Conservation (phyloP, 2,888 invertebrate genomes). For the Brassicogethes aeneus region DNA sequence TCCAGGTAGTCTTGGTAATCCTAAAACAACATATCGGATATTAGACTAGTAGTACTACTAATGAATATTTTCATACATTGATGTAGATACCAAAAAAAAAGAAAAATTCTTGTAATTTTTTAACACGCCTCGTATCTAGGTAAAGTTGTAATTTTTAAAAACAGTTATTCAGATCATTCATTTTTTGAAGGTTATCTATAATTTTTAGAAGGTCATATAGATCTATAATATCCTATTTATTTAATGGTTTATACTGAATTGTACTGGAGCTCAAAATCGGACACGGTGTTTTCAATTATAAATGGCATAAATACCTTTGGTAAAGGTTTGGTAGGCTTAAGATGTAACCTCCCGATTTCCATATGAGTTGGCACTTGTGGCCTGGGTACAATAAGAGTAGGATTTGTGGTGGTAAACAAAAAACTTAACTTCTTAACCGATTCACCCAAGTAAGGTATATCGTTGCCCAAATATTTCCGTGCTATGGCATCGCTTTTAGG, state of each 20-base stretch:
- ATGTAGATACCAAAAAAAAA: constrained; percentile 27
- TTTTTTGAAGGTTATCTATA: too few species aligned
- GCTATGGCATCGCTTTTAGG: constrained; percentile 26
- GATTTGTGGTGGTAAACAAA: constrained; percentile 30
- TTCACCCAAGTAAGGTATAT: constrained; percentile 30
- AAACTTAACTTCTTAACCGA: constrained; percentile 31
- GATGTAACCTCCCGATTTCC: constrained; percentile 28
- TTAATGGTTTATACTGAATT: too few species aligned
- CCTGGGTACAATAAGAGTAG: constrained; percentile 27
- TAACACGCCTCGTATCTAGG: too few species aligned
- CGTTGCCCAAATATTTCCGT: constrained; percentile 30
- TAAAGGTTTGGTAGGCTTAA: constrained; percentile 21
- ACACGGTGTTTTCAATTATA: too few species aligned
- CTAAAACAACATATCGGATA: constrained; percentile 9
- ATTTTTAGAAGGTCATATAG: too few species aligned
- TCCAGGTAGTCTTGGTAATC: constrained; percentile 13
- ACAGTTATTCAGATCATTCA: too few species aligned
- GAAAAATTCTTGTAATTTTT: too few species aligned
- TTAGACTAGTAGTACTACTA: constrained; percentile 1
- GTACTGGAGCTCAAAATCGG: too few species aligned
- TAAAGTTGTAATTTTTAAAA: too few species aligned
- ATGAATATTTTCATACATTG: constrained; percentile 15
- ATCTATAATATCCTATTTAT: too few species aligned
- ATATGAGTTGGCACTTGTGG: constrained; percentile 31
- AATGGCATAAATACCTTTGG: too few species aligned